Evolutionary conservation across 2,797 vertebrate genomes (phyloP).

Genomic region (Epinephelus coioides): DNA sequence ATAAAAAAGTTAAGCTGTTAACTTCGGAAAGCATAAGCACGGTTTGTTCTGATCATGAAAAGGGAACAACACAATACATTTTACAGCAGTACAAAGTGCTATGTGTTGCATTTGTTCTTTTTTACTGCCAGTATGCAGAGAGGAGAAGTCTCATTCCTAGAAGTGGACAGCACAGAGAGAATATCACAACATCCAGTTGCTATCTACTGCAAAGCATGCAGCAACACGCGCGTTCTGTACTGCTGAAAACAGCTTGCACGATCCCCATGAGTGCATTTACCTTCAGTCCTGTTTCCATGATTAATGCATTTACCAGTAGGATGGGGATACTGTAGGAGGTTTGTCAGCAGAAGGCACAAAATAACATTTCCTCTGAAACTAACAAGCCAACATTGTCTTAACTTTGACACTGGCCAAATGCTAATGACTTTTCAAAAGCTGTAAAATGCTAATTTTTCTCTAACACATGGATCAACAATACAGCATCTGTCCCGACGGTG

Average conservation of each 20-base stretch:
- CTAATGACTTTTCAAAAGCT: constrained; percentile 19
- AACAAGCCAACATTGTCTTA: neutral
- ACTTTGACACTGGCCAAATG: neutral
- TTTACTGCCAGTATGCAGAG: constrained; percentile 27
- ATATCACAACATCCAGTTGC: constrained; percentile 12
- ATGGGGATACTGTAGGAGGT: neutral
- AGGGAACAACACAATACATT: neutral
- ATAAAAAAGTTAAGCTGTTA: neutral
- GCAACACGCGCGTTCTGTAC: constrained; percentile 27
- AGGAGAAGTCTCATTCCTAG: constrained; percentile 7
- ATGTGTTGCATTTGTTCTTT: constrained; percentile 3
- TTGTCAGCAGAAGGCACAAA: constrained; percentile 5
- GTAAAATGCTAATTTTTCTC: constrained; percentile 5
- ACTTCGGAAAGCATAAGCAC: neutral
- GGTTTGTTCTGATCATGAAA: neutral
- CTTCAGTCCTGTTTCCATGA: constrained; percentile 34
- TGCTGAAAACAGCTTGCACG: constrained; percentile 32
- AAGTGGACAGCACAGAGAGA: constrained; percentile 13
- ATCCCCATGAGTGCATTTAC: constrained; percentile 17
- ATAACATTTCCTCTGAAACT: constrained; percentile 27
- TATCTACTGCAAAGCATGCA: constrained; percentile 25
- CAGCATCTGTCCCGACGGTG: constrained; percentile 4
- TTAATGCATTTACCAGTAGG: constrained; percentile 11
- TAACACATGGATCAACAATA: neutral
- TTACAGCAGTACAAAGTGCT: constrained; percentile 3